A percentile compares a stretch with the other conserved stretches of the same genome.
Conservation (phyloP, 1,140 invertebrate species). For the Trichonephila clavata region DNA sequence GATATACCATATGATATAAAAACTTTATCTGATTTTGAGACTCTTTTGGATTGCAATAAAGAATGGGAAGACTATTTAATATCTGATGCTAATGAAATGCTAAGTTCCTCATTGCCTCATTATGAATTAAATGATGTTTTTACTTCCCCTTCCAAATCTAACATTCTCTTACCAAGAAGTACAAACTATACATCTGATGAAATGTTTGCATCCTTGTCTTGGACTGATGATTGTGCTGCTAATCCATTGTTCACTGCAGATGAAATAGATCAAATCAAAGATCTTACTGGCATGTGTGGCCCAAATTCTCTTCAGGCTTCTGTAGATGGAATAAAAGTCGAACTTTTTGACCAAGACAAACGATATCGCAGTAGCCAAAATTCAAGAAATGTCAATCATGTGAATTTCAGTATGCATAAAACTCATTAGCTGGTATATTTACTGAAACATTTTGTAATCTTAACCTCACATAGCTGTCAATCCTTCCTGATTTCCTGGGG, state of each 20-base stretch:
- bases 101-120: conserved; percentile 38
- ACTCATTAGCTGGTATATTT: background rate
- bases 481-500: background rate
- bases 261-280: conserved; percentile 61
- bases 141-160: conserved; percentile 32
- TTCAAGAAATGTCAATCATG: background rate
- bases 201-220: background rate
- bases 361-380: background rate
- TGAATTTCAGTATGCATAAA: conserved; percentile 26
- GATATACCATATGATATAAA: conserved; percentile 47
- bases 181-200: conserved; percentile 1
- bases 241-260: conserved; percentile 49
- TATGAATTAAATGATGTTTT: conserved; percentile 1
- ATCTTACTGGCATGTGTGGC: conserved; percentile 42
- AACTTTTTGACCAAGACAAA: background rate
- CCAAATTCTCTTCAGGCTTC: conserved; percentile 4
- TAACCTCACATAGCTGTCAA: conserved; percentile 58
- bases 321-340: background rate
- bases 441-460: background rate
- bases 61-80: conserved; percentile 47
- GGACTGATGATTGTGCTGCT: conserved; percentile 25
- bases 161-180: conserved; percentile 22
- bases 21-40: conserved; percentile 15
- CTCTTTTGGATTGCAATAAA: conserved; percentile 4
- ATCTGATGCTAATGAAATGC: background rate